phyloP scores from a whole-genome alignment of 2,113 vertebrate genomes.

The Laticauda laticaudata region DNA sequence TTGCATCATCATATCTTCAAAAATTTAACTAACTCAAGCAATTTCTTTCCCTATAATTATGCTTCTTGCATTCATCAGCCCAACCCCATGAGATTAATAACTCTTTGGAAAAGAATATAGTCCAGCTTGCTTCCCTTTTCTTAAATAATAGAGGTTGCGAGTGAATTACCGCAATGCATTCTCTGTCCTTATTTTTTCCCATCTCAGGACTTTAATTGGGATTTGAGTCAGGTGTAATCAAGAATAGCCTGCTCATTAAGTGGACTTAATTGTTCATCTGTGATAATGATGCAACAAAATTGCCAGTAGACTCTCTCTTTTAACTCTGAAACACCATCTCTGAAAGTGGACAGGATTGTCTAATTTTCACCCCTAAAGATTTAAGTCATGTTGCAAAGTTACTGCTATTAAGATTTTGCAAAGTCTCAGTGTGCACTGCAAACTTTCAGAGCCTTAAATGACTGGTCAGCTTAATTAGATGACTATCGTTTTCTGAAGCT shows the following conservation, averaged over 20 bases:
- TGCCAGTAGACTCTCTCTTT: not conserved
- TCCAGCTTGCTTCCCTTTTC: conserved; percentile 30
- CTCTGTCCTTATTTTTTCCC: not conserved
- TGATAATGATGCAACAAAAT: not conserved
- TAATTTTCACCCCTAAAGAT: not conserved
- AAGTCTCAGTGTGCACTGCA: not conserved
- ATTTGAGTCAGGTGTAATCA: not conserved
- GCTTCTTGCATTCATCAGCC: conserved; percentile 16
- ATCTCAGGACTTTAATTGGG: not conserved
- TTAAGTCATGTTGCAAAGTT: not conserved
- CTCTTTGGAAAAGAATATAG: conserved; percentile 37
- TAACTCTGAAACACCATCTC: not conserved
- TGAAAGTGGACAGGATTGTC: not conserved
- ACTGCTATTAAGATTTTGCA: not conserved
- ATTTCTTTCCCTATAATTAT: conserved; percentile 26
- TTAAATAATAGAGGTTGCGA: conserved; percentile 25
- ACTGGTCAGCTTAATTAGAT: not conserved
- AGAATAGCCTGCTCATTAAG: conserved; percentile 10
- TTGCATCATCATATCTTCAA: conserved; percentile 43
- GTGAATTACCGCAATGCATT: conserved; percentile 1
- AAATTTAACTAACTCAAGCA: conserved; percentile 35
- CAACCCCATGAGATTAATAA: conserved; percentile 15
- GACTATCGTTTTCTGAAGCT: not conserved
- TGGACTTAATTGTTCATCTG: conserved; percentile 10
- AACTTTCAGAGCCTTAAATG: not conserved